phyloP scores from a whole-genome alignment of 2,888 invertebrate genomes.

The Eupithecia subfuscata region DNA sequence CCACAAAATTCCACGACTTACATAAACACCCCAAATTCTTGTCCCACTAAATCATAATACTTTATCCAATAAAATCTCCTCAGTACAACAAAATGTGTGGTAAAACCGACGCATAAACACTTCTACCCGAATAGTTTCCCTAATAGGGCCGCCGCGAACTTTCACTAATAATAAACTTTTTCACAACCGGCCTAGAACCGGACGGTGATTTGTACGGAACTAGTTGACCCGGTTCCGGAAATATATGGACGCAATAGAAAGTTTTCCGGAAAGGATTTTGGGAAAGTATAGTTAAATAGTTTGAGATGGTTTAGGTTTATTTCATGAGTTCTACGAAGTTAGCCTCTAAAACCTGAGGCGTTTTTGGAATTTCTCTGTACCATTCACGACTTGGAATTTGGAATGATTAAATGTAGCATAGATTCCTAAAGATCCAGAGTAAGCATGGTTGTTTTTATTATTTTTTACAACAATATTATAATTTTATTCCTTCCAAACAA shows the following conservation, averaged over 20 bases:
- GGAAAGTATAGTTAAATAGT: slow-evolving; percentile 29
- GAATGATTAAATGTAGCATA: background rate
- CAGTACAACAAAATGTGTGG: slow-evolving; percentile 19
- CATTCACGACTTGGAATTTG: background rate
- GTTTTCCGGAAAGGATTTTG: slow-evolving; percentile 37
- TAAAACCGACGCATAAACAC: slow-evolving; percentile 31
- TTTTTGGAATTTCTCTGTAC: background rate
- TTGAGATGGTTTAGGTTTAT: slow-evolving; percentile 16
- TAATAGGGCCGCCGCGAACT: slow-evolving; percentile 39
- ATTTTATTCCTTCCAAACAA: background rate
- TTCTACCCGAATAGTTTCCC: slow-evolving; percentile 33
- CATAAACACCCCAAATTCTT: background rate
- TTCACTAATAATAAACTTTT: slow-evolving; percentile 50
- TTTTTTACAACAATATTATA: background rate
- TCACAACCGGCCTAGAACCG: slow-evolving; percentile 36
- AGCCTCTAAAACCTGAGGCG: background rate
- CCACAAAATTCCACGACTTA: background rate
- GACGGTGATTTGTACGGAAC: slow-evolving; percentile 47
- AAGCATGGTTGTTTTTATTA: background rate
- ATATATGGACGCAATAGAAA: slow-evolving; percentile 42
- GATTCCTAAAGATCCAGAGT: background rate
- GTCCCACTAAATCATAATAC: slow-evolving; percentile 12
- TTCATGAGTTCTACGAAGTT: slow-evolving; percentile 12
- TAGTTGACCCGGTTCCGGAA: slow-evolving; percentile 44
- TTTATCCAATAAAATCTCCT: slow-evolving; percentile 18